A percentile compares a stretch with the other conserved stretches of the same genome.
These are phyloP conservation scores for Cyphomyrus plagiostoma DNA, from an alignment of 2,113 vertebrate genomes.

Conservation along the genomic window DNA sequence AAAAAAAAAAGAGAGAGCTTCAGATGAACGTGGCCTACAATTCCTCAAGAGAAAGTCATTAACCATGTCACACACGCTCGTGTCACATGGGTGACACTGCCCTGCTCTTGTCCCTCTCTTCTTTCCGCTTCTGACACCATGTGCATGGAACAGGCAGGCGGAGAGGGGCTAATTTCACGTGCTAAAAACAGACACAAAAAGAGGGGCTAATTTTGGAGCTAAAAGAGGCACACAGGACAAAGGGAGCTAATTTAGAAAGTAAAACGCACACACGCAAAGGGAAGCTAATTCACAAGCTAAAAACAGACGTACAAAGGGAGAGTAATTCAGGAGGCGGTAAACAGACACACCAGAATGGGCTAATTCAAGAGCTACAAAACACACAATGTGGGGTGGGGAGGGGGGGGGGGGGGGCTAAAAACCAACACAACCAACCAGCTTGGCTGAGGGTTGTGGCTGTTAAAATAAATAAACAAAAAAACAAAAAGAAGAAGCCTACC, in stretches of 20 bases:
- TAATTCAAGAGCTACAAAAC: not conserved
- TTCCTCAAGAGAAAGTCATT: not conserved
- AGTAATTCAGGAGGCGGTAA: not conserved
- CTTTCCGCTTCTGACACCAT: not conserved
- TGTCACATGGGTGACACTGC: not conserved
- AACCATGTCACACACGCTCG: not conserved
- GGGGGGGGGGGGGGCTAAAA: too few relatives aligned
- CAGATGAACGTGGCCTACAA: not conserved
- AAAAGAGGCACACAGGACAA: not conserved
- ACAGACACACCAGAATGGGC: not conserved
- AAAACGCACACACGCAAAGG: not conserved
- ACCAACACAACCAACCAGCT: not conserved
- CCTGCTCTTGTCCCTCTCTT: not conserved
- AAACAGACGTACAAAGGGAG: not conserved
- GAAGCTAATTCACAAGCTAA: not conserved
- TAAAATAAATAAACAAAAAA: too few relatives aligned
- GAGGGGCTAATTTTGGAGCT: not conserved
- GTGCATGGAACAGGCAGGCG: not conserved
- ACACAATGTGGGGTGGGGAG: not conserved
- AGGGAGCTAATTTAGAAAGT: not conserved
- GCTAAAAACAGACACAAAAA: not conserved
- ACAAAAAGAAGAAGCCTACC: too few relatives aligned
- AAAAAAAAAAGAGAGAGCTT: not conserved
- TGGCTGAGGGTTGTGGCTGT: not conserved
- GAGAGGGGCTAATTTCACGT: not conserved